phyloP scores from a whole-genome alignment of 2,113 vertebrate genomes.

The Embiotoca jacksoni region DNA sequence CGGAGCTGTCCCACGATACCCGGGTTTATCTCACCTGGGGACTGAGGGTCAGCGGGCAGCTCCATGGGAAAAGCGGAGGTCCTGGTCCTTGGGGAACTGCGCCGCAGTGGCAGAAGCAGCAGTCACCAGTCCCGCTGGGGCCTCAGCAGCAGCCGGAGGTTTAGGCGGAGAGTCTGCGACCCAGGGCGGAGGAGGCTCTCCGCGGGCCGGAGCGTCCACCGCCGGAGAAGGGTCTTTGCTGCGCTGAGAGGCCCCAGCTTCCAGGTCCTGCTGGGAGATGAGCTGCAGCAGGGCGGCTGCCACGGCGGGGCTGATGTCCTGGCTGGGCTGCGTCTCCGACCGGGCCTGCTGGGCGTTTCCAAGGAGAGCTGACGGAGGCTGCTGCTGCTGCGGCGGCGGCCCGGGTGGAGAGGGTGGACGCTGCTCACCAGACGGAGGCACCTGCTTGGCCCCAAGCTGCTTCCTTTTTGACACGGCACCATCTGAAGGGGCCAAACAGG shows the following conservation, averaged over 20 bases:
- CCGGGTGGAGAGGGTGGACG: conserved; percentile 90
- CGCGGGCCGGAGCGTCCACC: conserved; percentile 38
- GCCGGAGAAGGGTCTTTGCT: conserved; percentile 73
- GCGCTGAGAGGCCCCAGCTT: conserved; percentile 73
- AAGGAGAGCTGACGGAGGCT: conserved; percentile 65
- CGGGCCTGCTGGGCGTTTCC: conserved; percentile 56
- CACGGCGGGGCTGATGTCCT: conserved; percentile 90
- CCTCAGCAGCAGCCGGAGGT: conserved; percentile 59
- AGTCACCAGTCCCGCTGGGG: conserved; percentile 50
- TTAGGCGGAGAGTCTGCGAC: conserved; percentile 58
- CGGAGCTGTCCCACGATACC: conserved; percentile 72
- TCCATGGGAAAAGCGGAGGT: conserved; percentile 94
- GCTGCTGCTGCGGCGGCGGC: conserved; percentile 58
- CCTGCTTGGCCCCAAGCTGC: conserved; percentile 60
- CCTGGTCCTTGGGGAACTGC: conserved; percentile 96
- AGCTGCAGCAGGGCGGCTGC: conserved; percentile 94
- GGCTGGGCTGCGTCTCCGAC: conserved; percentile 57
- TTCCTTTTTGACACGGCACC: conserved; percentile 68
- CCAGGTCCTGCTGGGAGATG: conserved; percentile 91
- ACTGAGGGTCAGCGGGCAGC: conserved; percentile 79
- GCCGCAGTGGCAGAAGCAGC: conserved; percentile 54
- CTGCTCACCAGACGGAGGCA: conserved; percentile 88
- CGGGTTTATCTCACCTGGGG: conserved; percentile 70
- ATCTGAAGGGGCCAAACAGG: conserved; percentile 64
- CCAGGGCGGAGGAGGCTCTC: conserved; percentile 63